Conservation (phyloP, 2,797 vertebrate species). For the Platyrinchus mystaceus region DNA sequence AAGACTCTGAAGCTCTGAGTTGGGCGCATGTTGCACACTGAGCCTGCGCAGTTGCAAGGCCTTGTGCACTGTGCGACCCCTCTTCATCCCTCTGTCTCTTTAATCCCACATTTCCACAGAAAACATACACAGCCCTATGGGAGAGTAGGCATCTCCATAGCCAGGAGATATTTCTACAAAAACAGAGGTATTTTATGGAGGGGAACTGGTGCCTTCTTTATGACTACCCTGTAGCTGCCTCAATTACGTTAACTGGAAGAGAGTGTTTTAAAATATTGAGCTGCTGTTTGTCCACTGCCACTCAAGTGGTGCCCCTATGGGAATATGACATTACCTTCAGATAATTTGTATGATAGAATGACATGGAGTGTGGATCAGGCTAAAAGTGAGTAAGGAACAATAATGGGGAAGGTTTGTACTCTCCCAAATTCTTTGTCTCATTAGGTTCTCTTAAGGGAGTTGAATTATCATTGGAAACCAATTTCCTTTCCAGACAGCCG, state of each 20-base stretch:
- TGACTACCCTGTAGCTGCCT: neutral
- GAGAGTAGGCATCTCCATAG: neutral
- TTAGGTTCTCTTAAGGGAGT: neutral
- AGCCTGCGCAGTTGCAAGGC: neutral
- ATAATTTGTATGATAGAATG: neutral
- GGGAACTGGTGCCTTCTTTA: neutral
- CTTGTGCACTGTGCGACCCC: neutral
- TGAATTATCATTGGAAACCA: neutral
- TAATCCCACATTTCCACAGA: neutral
- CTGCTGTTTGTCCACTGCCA: neutral
- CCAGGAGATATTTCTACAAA: neutral
- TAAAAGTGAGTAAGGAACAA: neutral
- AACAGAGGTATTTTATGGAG: neutral
- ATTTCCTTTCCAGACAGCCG: neutral
- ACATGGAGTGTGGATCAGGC: neutral
- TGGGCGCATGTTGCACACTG: rapidly evolving
- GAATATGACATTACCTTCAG: neutral
- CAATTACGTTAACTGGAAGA: neutral
- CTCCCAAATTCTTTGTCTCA: too few species aligned
- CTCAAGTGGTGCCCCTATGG: neutral
- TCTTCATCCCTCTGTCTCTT: neutral
- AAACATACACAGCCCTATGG: neutral
- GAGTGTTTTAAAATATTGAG: neutral
- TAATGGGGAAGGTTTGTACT: neutral
- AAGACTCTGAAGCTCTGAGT: rapidly evolving